These are phyloP conservation scores for Seladonia tumulorum DNA, from an alignment of 2,888 invertebrate species.

Conservation along the genomic window DNA sequence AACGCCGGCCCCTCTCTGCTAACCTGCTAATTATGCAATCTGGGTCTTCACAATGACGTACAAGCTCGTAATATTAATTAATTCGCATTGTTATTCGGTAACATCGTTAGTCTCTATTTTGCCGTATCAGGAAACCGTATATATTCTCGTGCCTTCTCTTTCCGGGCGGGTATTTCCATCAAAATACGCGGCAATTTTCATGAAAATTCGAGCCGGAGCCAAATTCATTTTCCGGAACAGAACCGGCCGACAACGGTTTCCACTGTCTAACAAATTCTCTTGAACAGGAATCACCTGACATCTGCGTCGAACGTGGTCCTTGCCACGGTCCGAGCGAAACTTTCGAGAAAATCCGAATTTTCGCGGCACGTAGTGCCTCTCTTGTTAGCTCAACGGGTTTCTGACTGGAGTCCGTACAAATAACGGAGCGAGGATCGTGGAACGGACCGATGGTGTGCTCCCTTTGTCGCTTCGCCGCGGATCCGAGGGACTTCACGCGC, in stretches of 20 bases:
- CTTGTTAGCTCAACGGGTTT: slow-evolving; percentile 9
- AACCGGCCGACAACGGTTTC: neutral
- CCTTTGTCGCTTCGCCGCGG: slow-evolving; percentile 58
- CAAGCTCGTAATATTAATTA: neutral
- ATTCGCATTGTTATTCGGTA: neutral
- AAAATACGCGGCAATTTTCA: neutral
- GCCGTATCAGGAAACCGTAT: neutral
- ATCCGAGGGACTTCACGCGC: slow-evolving; percentile 64
- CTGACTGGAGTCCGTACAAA: neutral
- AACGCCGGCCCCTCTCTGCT: neutral
- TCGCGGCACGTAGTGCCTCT: neutral
- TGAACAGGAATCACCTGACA: neutral
- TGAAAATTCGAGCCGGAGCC: neutral
- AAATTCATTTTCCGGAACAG: neutral
- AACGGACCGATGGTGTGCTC: neutral
- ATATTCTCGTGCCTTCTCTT: neutral
- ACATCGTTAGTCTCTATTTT: neutral
- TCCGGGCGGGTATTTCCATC: neutral
- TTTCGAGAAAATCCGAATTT: slow-evolving; percentile 2
- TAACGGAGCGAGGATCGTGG: neutral
- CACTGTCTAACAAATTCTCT: neutral
- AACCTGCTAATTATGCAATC: slow-evolving; percentile 2
- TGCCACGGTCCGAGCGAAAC: neutral
- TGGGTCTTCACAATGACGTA: neutral
- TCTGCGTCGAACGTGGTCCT: neutral